Base-by-base conservation (phyloP, 2,888 invertebrate species). In the Empis stercorea region DNA sequence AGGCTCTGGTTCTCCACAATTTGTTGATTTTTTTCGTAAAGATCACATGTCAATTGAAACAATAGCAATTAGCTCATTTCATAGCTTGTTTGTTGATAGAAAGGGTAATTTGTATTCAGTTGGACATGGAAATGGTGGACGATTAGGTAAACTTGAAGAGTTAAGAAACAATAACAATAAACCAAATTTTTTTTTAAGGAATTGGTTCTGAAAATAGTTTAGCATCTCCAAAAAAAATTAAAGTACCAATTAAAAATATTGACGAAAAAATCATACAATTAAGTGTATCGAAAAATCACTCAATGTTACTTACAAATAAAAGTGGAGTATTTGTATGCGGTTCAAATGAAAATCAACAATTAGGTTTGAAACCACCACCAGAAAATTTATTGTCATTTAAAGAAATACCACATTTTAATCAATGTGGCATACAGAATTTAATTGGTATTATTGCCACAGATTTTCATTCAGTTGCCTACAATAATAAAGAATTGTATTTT, bases 61-160 rank as follows among this genome's bases (percentile, higher is more conserved):
- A 68, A 79, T 81, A 48, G 64, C 65, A 1, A 50, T 69, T 10
- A 62, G 63, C 6, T 54, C 59, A 4, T 68, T 63, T 54, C 69
- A 69, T 52, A 65, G 64, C 49, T 54, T 70, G 7, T 68, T 68
- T 50, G 50, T 64, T 9, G 64, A 67, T 38, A 57, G 53, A 10
- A 61, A 60, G 30, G 62, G 62, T 0, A 56, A 61, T 27, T 80
- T 81, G 3, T 89, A 78, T 71, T 76, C 81, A 16, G 86, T 87
- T 62, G 93, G 92, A 0, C 86, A 87, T 68, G 83, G 87, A 11
- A 81, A 80, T 52, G 84, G 84, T 13, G 86, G 85, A 0, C 67
- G 84, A 15, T 76, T 89, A 14, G 89, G 89, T 32, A 76, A 45
- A 20, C 11, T 14, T 14, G 10, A 3, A 30, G 16, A 30, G 2